Conservation (phyloP, 2,113 vertebrate genomes). For the Albula glossodonta region DNA sequence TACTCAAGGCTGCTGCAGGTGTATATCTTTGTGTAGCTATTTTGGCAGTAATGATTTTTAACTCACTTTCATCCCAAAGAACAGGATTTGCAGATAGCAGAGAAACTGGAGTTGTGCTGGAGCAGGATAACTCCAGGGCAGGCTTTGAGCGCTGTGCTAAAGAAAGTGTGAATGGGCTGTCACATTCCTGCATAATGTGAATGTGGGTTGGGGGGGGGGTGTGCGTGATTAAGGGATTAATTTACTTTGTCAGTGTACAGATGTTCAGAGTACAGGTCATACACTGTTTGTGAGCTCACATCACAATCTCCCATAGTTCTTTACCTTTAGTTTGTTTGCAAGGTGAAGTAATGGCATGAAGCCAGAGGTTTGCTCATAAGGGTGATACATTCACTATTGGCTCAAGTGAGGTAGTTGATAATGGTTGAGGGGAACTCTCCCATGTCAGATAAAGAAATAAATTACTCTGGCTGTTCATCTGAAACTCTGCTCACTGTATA, state of each 20-base stretch:
- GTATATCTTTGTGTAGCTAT: neutral
- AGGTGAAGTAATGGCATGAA: too few relatives aligned
- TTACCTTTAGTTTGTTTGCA: too few relatives aligned
- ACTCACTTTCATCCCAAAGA: neutral
- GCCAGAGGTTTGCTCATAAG: neutral
- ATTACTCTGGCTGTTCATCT: too few relatives aligned
- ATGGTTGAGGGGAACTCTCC: too few relatives aligned
- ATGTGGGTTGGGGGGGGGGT: neutral
- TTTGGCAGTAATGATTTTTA: neutral
- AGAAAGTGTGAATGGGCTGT: conserved; percentile 15
- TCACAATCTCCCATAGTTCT: too few relatives aligned
- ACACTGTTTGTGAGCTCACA: neutral
- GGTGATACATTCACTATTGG: neutral
- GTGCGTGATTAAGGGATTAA: neutral
- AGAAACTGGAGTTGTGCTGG: neutral
- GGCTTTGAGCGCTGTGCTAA: neutral
- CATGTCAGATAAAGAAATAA: too few relatives aligned
- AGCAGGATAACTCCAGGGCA: neutral
- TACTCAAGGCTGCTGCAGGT: too few relatives aligned
- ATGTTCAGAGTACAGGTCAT: neutral
- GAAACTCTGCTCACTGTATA: too few relatives aligned
- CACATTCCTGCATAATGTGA: conserved; percentile 27
- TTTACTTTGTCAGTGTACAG: too few relatives aligned
- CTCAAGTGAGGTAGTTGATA: neutral
- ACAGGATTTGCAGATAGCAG: neutral